Base-by-base conservation (phyloP, 2,797 vertebrate genomes). In the Neosilurus mollespiculum region DNA sequence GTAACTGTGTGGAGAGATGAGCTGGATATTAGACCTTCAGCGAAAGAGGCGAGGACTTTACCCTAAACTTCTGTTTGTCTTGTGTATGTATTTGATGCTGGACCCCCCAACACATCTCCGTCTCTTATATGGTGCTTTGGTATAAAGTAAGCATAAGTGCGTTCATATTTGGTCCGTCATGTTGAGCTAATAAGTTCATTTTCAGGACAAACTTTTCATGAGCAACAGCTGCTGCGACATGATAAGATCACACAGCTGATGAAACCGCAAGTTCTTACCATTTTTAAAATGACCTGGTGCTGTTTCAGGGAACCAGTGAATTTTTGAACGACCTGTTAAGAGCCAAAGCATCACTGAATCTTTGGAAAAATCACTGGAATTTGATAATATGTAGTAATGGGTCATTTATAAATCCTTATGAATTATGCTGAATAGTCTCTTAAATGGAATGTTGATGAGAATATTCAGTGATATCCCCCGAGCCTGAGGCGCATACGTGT, bases 1-100 rank as follows among this genome's bases (percentile, higher is more conserved):
- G 87, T 88, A 90, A 90, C 89, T 86, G 75, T 90, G 90, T 90
- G 90, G 85, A n/a, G 66, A 72, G 67, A 72, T 70, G 43, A 0
- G 9, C 58, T 64, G 66, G 51, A 79, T 54, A 66, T 78, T 79
- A 80, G 83, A 85, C 84, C 79, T 84, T 86, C 64, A 85, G 75
- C 84, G 77, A 30, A 78, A 78, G 78, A 78, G 56, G 12, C 24
- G 71, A 9, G 3, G 12, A 66, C 70, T 34, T 24, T 76, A 75
- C 78, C 53, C 61, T 51, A 65, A 80, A 34, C 34, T 70, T 75
- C 61, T 73, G 22, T 49, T 34, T 73, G 59, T 66, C 49, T 51
- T 75, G 20, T 43, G 37, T 2, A 43, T 43, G 37, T 43, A 43
- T 43, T 43, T 24, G 2, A 66, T 65, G n/a, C 51, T 66, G 14